Base-by-base conservation (phyloP, 1,140 invertebrate species). In the Matsumurasca onukii region DNA sequence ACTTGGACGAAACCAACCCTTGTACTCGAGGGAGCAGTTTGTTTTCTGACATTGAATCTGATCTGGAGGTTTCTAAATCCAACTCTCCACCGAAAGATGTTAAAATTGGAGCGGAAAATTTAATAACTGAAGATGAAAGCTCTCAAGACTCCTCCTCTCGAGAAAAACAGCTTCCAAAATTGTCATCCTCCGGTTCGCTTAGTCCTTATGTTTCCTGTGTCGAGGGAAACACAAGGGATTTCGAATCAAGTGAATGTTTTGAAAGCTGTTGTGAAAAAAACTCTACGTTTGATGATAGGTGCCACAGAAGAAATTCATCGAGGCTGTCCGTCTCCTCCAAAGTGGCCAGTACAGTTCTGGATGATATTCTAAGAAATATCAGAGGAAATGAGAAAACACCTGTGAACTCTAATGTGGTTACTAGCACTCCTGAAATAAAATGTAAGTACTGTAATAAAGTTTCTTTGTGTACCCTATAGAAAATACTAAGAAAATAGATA, bases 141-240 rank as follows among this genome's bases (percentile, higher is more conserved):
- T 9, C 39, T 12, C 39, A 9, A 45, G 39, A 52, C 34, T 9
- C 34, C 34, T 39, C 34, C 17, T 5, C 34, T 17, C 5, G 17
- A 39, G 34, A 39, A 17, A 39, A 39, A 39, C 34, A 5, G 5
- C 17, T 17, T 9, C 5, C 34, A 9, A 39, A 39, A 17, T 12
- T 22, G 13, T 27, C 55, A 27, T 59, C 25, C 15, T 27, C 3
- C 24, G 55, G 30, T 24, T 59, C 55, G 22, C 22, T 57, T 51
- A 27, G 29, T 31, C 57, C 51, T 64, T 48, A 30, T 61, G n/a
- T 63, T 39, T 64, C 31, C 39, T 29, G 59, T 61, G 30, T 67
- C 20, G 17, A 3, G 45, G 27, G 30, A 61, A 64, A 20, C 45
- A 62, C 31, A 31, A 24, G 15, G n/a, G 68, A 27, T 27, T 48